Percentiles rank a stretch among this genome's conserved stretches.
Conservation (phyloP, 2,113 vertebrate genomes). For the Xerus inauris region DNA sequence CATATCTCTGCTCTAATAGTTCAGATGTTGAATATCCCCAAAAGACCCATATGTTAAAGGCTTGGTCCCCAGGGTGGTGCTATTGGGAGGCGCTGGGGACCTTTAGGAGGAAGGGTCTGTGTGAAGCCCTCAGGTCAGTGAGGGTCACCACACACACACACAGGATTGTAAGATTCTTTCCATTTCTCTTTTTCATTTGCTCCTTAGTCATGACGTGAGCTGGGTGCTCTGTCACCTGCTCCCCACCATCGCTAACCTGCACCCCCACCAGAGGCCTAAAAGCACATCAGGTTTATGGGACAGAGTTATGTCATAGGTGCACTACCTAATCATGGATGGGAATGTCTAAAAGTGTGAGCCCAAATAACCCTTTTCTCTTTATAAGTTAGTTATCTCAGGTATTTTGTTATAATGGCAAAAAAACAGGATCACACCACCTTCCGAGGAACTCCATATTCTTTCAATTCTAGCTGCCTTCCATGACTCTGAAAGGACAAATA, state of each 20-base stretch:
- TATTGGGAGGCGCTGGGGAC: background rate
- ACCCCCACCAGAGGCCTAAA: background rate
- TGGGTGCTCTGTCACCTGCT: background rate
- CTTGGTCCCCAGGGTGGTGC: background rate
- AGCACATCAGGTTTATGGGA: too few relatives aligned
- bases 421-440: background rate
- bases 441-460: background rate
- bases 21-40: background rate
- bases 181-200: background rate
- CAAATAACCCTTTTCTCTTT: background rate
- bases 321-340: background rate
- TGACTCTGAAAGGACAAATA: slow-evolving; percentile 10
- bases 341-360: background rate
- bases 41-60: background rate
- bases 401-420: background rate
- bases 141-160: too few relatives aligned
- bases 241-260: background rate
- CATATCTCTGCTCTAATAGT: background rate
- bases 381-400: background rate
- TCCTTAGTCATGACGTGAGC: background rate
- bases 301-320: too few relatives aligned
- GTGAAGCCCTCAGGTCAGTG: background rate
- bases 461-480: background rate
- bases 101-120: background rate
- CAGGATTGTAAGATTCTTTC: background rate